Evolutionary conservation across 2,888 invertebrate genomes (phyloP), one percentile per base, ranked within the genome.

Genomic region (Diadegma fenestrale): DNA sequence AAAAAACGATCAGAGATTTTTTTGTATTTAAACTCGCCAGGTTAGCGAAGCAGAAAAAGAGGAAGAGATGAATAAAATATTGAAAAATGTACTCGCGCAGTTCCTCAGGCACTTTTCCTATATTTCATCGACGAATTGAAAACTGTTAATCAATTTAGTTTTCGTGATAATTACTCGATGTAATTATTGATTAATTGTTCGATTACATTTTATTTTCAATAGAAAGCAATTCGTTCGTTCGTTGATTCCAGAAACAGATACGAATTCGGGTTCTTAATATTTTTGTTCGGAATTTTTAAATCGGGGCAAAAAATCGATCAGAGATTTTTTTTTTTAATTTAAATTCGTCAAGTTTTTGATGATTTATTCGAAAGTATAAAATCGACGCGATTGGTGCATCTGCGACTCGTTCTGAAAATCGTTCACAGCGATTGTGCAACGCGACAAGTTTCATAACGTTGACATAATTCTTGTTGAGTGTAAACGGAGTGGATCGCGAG

Each of bases 61-160:
- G 26, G 37, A 8, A 45, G 17, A 68, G 26, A 68, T 7, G 17
- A 45, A 45, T 12, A 26, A 68, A 26, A 45, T 41, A 10, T n/a
- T 66, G n/a, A 22, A n/a, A 8, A 68, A 68, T 43, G 45, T 41
- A 64, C 17, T 64, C n/a, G 26, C n/a, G n/a, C n/a, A n/a, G 37
- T 8, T 0, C 33, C n/a, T 19, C 8, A 22, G 51, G 8, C 1
- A 51, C n/a, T 51, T 51, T 0, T 19, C 2, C 0, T 19, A 22
- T 51, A 22, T 51, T 22, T 51, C 10, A 22, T 22, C 2, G 54
- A 7, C 22, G 0, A 12, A 22, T 54, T 54, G 0, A 12, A 22
- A 26, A 54, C 54, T 26, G 12, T 12, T 12, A 12, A 54, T 12
- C 3, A 54, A 12, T 22, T 10, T 3, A 54, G 12, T 12, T 10